These are phyloP conservation scores for Stenurella melanura DNA, from an alignment of 2,888 invertebrate genomes.

Conservation along the genomic window DNA sequence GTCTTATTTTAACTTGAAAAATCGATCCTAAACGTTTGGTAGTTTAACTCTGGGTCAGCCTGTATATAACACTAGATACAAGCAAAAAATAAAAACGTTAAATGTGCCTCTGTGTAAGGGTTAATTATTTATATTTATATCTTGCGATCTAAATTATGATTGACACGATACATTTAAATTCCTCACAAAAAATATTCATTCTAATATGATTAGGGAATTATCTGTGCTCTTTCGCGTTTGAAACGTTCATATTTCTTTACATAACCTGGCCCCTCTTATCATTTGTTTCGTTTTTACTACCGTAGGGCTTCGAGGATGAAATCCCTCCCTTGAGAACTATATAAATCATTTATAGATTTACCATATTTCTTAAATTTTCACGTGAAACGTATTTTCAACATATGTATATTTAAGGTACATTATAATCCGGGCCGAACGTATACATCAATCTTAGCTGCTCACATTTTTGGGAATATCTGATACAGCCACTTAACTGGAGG, in stretches of 20 bases:
- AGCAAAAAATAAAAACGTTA: no score
- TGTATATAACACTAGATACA: no score
- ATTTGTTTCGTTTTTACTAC: constrained; percentile 10
- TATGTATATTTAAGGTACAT: constrained; percentile 9
- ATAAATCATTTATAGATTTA: constrained; percentile 31
- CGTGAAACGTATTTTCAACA: constrained; percentile 20
- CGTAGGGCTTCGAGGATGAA: not conserved
- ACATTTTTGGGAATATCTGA: constrained; percentile 16
- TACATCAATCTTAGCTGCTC: constrained; percentile 11
- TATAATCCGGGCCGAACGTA: constrained; percentile 18
- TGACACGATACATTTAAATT: not conserved
- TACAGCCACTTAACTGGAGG: not conserved
- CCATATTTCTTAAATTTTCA: constrained; percentile 26
- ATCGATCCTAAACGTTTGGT: no score
- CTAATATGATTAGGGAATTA: not conserved
- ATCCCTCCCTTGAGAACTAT: constrained; percentile 8
- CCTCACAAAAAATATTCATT: not conserved
- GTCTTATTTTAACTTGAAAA: no score
- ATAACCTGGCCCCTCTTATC: not conserved
- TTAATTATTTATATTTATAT: not conserved
- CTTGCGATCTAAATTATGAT: not conserved
- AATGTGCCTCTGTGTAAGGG: not conserved
- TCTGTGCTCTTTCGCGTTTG: not conserved
- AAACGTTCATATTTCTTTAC: not conserved
- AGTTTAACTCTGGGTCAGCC: no score